Base-by-base conservation (phyloP, 2,797 vertebrate species). In the Myotis vivesi region DNA sequence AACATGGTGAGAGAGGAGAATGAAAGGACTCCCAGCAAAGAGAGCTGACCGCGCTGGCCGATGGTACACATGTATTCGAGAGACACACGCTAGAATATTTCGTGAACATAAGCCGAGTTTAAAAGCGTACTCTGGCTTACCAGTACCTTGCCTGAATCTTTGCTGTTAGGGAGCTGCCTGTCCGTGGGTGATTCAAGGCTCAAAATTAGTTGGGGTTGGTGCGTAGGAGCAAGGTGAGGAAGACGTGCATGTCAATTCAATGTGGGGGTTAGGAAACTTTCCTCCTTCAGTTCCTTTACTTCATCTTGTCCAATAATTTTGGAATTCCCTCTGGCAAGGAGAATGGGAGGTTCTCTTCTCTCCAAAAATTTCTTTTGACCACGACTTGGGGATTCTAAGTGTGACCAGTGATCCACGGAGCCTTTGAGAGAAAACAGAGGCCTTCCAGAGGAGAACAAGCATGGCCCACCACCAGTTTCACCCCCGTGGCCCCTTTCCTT, bases 381-480 rank as follows among this genome's bases (percentile, higher is more conserved):
- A 93, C 68, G 80, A 92, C 23, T 25, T 59, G 76, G 82, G 30
- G 76, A 38, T 75, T 95, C 80, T 92, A 80, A 89, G 92, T 16
- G 30, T 82, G 81, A 69, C 8, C 10, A 53, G 49, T 81, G 68
- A 96, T 77, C 69, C 66, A 9, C 16, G 33, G 38, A 36, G 53
- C 10, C 73, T 94, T 73, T n/a, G 90, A 91, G 28, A 96, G 77
- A 59, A 96, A 93, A 89, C 64, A 91, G 93, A 72, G 15, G 46
- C 33, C 17, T 92, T 6, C 46, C 4, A 33, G 77, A 92, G 68
- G 2, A 57, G 69, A 30, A 72, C 28, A 69, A 87, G 25, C 55
- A 77, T 7, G 30, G 59, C 28, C 62, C 25, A 71, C 57, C 6
- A 8, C 87, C 83, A 92, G 44, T 77, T 92, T 73, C 64, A 88